phyloP scores from a whole-genome alignment of 2,113 vertebrate species.

The Felis chaus region DNA sequence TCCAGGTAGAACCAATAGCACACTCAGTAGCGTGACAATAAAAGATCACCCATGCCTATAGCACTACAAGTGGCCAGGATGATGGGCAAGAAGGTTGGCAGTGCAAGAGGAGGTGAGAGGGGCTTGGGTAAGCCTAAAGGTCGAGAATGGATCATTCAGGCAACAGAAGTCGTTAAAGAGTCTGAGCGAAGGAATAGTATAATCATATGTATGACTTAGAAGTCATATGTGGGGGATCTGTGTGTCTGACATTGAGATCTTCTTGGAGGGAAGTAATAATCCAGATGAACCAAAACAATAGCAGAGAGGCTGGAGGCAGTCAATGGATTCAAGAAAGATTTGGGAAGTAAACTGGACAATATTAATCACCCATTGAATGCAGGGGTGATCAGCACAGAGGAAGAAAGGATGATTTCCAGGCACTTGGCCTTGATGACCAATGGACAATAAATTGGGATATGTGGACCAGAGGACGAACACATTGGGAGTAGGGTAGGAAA shows the following conservation, averaged over 20 bases:
- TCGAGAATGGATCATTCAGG: not conserved
- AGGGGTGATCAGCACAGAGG: not conserved
- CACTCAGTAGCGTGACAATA: not conserved
- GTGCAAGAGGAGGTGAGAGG: not conserved
- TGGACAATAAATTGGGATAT: not conserved
- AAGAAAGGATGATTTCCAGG: not conserved
- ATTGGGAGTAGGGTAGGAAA: not conserved
- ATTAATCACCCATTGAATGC: not conserved
- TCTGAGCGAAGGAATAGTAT: not conserved
- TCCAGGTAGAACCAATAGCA: not conserved
- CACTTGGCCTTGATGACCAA: not conserved
- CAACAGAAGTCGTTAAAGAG: not conserved
- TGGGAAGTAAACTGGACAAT: not conserved
- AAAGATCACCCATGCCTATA: accelerated
- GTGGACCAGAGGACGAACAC: not conserved
- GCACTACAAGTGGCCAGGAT: too few relatives aligned
- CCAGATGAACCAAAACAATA: not conserved
- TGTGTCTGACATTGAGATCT: not conserved
- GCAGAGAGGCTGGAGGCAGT: not conserved
- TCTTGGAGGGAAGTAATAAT: not conserved
- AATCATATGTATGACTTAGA: not conserved
- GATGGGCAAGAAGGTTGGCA: not conserved
- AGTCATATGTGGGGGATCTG: not conserved
- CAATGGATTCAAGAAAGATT: not conserved
- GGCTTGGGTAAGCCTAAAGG: not conserved